Conservation (phyloP, 2,797 vertebrate genomes). For the Phaenicophaeus curvirostris region DNA sequence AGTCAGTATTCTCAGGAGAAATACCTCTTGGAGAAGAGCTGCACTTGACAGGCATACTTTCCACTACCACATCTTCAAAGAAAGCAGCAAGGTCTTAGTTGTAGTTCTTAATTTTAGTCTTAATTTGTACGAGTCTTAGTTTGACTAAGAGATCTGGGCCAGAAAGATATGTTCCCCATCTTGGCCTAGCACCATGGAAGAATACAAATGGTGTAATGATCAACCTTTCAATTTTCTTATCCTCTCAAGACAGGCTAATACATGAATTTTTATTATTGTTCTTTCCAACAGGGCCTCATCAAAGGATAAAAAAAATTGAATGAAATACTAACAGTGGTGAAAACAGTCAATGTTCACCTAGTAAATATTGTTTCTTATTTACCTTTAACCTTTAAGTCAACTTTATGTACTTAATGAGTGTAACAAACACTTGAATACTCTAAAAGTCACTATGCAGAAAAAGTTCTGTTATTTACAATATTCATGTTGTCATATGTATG, state of each 20-base stretch:
- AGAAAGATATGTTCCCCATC: neutral
- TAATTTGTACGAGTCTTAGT: neutral
- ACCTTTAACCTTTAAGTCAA: neutral
- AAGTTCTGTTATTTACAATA: neutral
- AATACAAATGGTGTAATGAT: neutral
- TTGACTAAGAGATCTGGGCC: neutral
- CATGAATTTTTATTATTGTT: neutral
- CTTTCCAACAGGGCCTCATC: neutral
- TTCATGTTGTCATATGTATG: neutral
- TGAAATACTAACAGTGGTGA: neutral
- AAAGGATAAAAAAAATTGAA: neutral
- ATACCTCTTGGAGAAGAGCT: neutral
- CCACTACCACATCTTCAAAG: fast-evolving
- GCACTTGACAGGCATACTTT: neutral
- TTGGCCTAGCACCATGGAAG: neutral
- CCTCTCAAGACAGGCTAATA: too few species aligned
- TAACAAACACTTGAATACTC: neutral
- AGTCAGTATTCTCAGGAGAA: neutral
- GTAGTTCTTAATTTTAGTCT: neutral
- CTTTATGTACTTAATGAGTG: neutral
- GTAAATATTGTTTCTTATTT: neutral
- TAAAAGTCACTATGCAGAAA: neutral
- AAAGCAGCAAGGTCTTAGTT: neutral
- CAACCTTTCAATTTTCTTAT: neutral
- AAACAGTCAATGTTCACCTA: neutral